Evolutionary conservation across 2,797 vertebrate genomes (phyloP).

Genomic region (Antrozous pallidus): DNA sequence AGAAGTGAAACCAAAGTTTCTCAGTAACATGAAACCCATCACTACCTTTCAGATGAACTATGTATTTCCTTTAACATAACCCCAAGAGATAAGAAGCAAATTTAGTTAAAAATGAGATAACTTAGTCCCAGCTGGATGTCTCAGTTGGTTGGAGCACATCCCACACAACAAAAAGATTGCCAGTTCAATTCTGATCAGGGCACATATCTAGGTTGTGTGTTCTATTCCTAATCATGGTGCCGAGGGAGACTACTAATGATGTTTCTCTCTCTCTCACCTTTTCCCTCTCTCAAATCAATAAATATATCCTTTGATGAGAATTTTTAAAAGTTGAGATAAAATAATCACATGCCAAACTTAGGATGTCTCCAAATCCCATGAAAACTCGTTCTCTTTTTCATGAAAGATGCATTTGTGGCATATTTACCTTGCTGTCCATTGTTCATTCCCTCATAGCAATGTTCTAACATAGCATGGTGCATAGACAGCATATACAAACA

Average conservation of each 20-base stretch:
- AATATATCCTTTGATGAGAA: too few species aligned
- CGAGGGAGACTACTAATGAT: too few species aligned
- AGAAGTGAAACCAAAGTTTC: background rate
- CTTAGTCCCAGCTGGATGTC: too few species aligned
- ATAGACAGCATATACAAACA: too few species aligned
- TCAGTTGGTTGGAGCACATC: too few species aligned
- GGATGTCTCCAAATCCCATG: background rate
- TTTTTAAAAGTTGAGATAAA: background rate
- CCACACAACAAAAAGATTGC: too few species aligned
- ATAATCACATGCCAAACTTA: background rate
- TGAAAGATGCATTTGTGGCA: background rate
- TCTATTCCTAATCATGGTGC: too few species aligned
- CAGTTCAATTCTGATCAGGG: too few species aligned
- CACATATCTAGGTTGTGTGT: too few species aligned
- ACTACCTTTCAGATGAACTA: background rate
- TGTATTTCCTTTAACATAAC: background rate
- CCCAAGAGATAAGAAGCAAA: background rate
- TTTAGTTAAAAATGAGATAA: background rate
- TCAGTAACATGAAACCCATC: background rate
- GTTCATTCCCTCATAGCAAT: background rate
- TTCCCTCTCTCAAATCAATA: too few species aligned
- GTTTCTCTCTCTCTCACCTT: too few species aligned
- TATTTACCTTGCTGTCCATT: background rate
- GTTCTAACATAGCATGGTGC: background rate
- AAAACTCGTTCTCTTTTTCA: background rate